phyloP scores from a whole-genome alignment of 2,797 vertebrate species.

The Poeciliopsis infans region DNA sequence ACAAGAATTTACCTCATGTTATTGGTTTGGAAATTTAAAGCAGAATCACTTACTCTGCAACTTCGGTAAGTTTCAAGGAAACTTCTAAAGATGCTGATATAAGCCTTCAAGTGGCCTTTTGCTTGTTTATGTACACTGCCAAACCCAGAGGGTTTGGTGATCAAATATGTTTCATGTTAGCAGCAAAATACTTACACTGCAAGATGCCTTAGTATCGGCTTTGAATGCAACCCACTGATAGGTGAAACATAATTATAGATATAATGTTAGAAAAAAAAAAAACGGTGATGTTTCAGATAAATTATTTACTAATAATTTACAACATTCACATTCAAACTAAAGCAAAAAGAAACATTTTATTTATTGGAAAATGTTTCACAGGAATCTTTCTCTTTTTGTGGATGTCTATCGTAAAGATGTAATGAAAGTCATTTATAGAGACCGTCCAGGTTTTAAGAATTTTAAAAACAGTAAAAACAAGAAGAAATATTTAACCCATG shows the following conservation, averaged over 20 bases:
- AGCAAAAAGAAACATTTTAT: not conserved
- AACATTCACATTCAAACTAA: not conserved
- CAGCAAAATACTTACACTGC: slow-evolving; percentile 43
- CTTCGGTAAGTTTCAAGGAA: slow-evolving; percentile 60
- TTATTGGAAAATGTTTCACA: not conserved
- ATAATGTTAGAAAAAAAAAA: not conserved
- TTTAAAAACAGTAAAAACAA: slow-evolving; percentile 81
- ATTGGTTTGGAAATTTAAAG: slow-evolving; percentile 58
- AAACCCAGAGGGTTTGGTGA: slow-evolving; percentile 60
- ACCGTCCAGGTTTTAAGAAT: slow-evolving; percentile 28
- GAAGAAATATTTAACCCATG: slow-evolving; percentile 78
- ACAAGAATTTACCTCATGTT: slow-evolving; percentile 61
- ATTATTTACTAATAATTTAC: not conserved
- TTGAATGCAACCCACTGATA: not conserved
- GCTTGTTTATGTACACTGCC: slow-evolving; percentile 51
- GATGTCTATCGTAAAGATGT: not conserved
- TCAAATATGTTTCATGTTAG: slow-evolving; percentile 63
- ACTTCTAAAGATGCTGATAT: slow-evolving; percentile 66
- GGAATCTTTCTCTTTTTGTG: not conserved
- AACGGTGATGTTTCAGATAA: not conserved
- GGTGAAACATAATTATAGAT: not conserved
- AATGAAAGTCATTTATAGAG: not conserved
- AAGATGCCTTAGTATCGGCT: slow-evolving; percentile 19
- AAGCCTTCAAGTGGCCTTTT: slow-evolving; percentile 42
- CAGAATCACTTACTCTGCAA: slow-evolving; percentile 58